Percentiles rank a stretch among this genome's conserved stretches.
Evolutionary conservation across 2,113 vertebrate species (phyloP).

Genomic region (Nannospalax galili): DNA sequence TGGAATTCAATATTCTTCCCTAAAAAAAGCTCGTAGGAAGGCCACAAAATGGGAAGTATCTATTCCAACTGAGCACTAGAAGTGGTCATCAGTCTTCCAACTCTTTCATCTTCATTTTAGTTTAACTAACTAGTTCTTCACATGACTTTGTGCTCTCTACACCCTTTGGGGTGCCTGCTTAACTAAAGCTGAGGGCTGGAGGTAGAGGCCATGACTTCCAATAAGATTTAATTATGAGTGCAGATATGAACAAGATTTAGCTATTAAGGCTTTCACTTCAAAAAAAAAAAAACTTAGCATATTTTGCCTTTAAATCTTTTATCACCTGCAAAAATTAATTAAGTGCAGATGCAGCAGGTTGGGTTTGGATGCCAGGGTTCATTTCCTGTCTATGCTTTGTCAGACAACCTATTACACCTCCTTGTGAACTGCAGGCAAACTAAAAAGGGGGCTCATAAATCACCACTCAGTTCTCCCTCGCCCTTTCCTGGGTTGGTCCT

Average conservation of each 20-base stretch:
- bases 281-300: constrained; percentile 89
- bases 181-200: constrained; percentile 81
- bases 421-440: constrained; percentile 92
- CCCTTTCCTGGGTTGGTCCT: constrained; percentile 84
- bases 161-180: constrained; percentile 72
- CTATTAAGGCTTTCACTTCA: constrained; percentile 87
- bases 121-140: constrained; percentile 67
- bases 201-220: constrained; percentile 85
- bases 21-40: background rate
- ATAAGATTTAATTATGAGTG: constrained; percentile 89
- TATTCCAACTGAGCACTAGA: background rate
- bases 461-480: constrained; percentile 90
- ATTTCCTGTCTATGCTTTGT: constrained; percentile 99
- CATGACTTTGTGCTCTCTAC: constrained; percentile 71
- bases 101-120: constrained; percentile 61
- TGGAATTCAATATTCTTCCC: background rate
- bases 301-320: constrained; percentile 96
- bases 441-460: constrained; percentile 92
- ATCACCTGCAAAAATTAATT: constrained; percentile 98
- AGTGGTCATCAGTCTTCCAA: constrained; percentile 43
- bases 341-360: constrained; percentile 97
- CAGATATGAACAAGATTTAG: constrained; percentile 89
- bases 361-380: constrained; percentile 96
- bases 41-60: background rate
- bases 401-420: constrained; percentile 98